A percentile compares a stretch with the other conserved stretches of the same genome.
Evolutionary conservation across 2,797 vertebrate genomes (phyloP).

Genomic region (Craterocephalus amniculus): DNA sequence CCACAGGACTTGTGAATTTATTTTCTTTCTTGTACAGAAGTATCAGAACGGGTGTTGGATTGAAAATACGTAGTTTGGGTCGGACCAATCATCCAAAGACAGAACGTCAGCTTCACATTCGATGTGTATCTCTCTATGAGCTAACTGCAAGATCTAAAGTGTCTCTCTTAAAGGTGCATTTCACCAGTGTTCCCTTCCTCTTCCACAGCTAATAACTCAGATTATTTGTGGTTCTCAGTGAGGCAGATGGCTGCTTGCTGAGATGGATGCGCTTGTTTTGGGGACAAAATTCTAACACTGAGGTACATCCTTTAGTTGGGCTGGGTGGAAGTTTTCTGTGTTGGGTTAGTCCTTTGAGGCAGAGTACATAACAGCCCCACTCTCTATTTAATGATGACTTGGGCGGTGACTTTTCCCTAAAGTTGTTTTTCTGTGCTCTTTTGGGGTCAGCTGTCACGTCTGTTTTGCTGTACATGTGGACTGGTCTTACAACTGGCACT

Average conservation of each 20-base stretch:
- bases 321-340: slow-evolving; percentile 8
- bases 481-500: slow-evolving; percentile 19
- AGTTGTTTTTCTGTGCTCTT: slow-evolving; percentile 17
- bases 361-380: not conserved
- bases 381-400: slow-evolving; percentile 9
- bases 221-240: slow-evolving; percentile 23
- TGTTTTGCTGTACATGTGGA: slow-evolving; percentile 34
- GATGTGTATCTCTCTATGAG: slow-evolving; percentile 56
- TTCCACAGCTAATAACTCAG: slow-evolving; percentile 42
- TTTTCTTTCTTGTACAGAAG: slow-evolving; percentile 65
- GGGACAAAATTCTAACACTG: slow-evolving; percentile 18
- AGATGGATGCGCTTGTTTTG: slow-evolving; percentile 33
- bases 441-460: slow-evolving; percentile 39
- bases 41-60: slow-evolving; percentile 68
- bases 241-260: slow-evolving; percentile 33
- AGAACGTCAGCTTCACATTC: slow-evolving; percentile 58
- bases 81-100: slow-evolving; percentile 73
- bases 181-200: slow-evolving; percentile 50
- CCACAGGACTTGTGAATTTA: slow-evolving; percentile 48
- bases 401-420: slow-evolving; percentile 33
- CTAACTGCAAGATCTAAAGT: slow-evolving; percentile 52
- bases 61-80: slow-evolving; percentile 60
- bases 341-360: slow-evolving; percentile 34
- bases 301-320: slow-evolving; percentile 25
- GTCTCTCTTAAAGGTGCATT: slow-evolving; percentile 50